These are phyloP conservation scores for Eurosta solidaginis DNA, from an alignment of 1,140 invertebrate species.

Conservation along the genomic window DNA sequence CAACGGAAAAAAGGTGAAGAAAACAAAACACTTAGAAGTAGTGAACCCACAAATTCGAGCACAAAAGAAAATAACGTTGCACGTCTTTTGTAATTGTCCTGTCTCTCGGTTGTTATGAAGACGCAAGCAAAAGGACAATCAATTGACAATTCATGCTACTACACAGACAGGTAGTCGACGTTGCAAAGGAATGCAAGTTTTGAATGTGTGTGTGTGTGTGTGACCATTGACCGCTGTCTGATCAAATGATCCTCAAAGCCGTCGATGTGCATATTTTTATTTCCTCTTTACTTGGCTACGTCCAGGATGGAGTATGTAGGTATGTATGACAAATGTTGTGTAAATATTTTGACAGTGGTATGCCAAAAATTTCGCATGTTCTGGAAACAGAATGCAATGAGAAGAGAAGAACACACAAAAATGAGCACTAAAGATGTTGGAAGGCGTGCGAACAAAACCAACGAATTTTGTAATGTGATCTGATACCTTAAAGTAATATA, in stretches of 20 bases:
- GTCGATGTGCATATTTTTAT: too few species aligned
- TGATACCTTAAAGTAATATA: too few species aligned
- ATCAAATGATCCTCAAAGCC: not conserved
- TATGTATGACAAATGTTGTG: slow-evolving; percentile 50
- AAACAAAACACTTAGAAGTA: not conserved
- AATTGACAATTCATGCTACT: not conserved
- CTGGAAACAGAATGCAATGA: not conserved
- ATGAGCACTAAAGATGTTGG: not conserved
- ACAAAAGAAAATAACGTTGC: not conserved
- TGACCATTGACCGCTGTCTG: not conserved
- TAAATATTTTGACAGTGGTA: slow-evolving; percentile 59
- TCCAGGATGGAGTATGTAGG: not conserved
- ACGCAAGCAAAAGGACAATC: not conserved
- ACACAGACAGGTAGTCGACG: not conserved
- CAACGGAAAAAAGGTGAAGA: not conserved
- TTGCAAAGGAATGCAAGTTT: slow-evolving; percentile 2
- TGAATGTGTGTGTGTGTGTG: not conserved
- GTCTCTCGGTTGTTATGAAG: not conserved
- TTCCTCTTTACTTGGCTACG: too few species aligned
- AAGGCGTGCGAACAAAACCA: not conserved
- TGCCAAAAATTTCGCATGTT: slow-evolving; percentile 46
- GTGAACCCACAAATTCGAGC: not conserved
- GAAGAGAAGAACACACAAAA: not conserved
- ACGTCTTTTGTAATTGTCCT: not conserved
- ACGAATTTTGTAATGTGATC: too few species aligned